phyloP scores from a whole-genome alignment of 1,140 invertebrate species.

The Drosophila bipectinata region DNA sequence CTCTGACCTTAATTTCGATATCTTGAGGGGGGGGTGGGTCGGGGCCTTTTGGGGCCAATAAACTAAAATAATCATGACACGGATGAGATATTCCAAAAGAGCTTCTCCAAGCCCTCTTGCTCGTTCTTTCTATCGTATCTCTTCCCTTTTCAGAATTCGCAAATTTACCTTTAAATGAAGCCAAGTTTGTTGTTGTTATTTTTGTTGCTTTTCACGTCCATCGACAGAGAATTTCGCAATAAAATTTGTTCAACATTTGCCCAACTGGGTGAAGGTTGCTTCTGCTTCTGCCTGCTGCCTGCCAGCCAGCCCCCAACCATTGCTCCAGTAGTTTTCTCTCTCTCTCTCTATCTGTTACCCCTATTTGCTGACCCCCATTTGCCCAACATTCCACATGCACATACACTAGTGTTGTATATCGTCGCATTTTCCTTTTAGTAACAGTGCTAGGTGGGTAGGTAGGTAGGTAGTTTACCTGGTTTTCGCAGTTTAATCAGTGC shows the following conservation, averaged over 20 bases:
- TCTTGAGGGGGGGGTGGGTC: neutral
- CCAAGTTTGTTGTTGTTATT: constrained; percentile 25
- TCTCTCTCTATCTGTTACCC: neutral
- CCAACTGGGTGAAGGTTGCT: constrained; percentile 48
- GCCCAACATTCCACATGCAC: neutral
- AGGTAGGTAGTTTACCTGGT: constrained; percentile 3
- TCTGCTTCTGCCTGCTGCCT: too few relatives aligned
- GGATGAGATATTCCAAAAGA: constrained; percentile 24
- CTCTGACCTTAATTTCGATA: constrained; percentile 27
- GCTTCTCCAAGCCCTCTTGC: neutral
- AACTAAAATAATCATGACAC: constrained; percentile 50
- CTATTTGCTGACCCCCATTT: neutral
- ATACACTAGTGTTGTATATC: constrained; percentile 7
- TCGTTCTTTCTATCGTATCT: neutral
- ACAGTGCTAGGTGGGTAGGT: neutral
- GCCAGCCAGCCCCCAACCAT: neutral
- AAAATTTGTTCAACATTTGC: constrained; percentile 38
- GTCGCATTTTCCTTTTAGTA: constrained; percentile 34
- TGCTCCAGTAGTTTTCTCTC: neutral
- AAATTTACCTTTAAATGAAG: constrained; percentile 25
- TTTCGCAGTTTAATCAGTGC: constrained; percentile 6
- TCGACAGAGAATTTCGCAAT: constrained; percentile 35
- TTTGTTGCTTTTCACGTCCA: constrained; percentile 3
- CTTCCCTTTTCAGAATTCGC: neutral
- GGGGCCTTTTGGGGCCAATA: constrained; percentile 35